Conservation (phyloP, 1,140 invertebrate genomes). For the Oncopeltus fasciatus region DNA sequence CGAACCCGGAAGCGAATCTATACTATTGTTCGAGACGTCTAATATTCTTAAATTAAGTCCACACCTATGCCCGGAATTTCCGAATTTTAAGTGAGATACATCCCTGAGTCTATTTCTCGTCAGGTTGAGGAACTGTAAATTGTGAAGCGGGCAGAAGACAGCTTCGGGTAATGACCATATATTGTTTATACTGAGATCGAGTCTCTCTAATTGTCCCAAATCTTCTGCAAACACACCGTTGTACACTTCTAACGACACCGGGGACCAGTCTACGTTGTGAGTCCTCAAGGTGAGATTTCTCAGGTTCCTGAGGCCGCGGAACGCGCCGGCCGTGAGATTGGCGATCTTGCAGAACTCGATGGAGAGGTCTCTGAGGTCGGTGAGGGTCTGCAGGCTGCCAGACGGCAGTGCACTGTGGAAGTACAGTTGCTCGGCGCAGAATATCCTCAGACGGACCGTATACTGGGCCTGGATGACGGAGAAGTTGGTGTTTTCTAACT, state of each 20-base stretch:
- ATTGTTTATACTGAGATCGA: conserved; percentile 79
- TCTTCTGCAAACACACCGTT: conserved; percentile 58
- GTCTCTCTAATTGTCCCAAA: conserved; percentile 51
- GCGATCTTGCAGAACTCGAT: conserved; percentile 84
- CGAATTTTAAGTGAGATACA: conserved; percentile 57
- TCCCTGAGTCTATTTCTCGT: conserved; percentile 68
- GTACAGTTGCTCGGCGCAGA: conserved; percentile 71
- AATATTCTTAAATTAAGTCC: conserved; percentile 54
- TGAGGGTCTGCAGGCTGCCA: conserved; percentile 66
- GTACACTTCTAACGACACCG: conserved; percentile 65
- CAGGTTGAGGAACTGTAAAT: conserved; percentile 61
- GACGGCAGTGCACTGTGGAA: conserved; percentile 73
- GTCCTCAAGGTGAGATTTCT: conserved; percentile 72
- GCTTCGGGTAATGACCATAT: conserved; percentile 71
- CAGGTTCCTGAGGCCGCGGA: conserved; percentile 62
- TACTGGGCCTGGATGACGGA: conserved; percentile 76
- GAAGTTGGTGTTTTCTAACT: conserved; percentile 78
- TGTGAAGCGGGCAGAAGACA: conserved; percentile 62
- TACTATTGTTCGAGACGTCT: conserved; percentile 68
- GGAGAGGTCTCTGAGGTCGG: conserved; percentile 65
- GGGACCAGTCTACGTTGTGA: conserved; percentile 76
- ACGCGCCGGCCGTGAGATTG: conserved; percentile 70
- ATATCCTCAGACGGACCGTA: conserved; percentile 60
- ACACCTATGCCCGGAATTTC: conserved; percentile 44
- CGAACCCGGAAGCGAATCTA: conserved; percentile 59